Base-by-base conservation (phyloP, 2,888 invertebrate species). In the Tetranychus piercei region DNA sequence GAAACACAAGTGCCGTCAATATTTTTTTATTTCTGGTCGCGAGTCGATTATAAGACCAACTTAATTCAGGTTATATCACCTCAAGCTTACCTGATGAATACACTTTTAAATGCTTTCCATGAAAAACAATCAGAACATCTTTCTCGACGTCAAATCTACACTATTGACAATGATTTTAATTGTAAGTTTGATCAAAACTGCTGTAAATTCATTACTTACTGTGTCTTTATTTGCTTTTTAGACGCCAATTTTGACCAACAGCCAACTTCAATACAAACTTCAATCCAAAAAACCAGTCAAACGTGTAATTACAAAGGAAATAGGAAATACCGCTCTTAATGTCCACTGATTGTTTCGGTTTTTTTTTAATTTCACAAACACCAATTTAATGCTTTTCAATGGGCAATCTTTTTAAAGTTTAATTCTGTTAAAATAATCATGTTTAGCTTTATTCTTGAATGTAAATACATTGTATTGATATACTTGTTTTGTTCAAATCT, bases 21-120 rank as follows among this genome's bases (percentile, higher is more conserved):
- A 23, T 69, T 69, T 20, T 23, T 69, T 23, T 69, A 69, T 11
- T 69, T 69, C 34, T 69, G 69, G 69, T 69, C 69, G 5, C 9
- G 22, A 18, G 11, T 20, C 20, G 22, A 69, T 23, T 23, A 23
- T 22, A 69, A 69, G 69, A 69, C n/a, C 4, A 69, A 69, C 22
- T 20, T 69, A 11, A 69, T 69, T 22, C n/a, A 69, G 20, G 69
- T 69, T 20, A 69, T 23, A 23, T 69, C 69, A 69, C 69, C 69
- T 20, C 69, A 69, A 22, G 20, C 69, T 1, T 23, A 23, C 11
- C 20, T 69, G 22, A 69, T 69, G 20, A 69, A 23, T 11, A 69
- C 69, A 69, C 69, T 69, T 69, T 22, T 69, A 23, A 23, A 69
- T 4, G 34, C 69, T 23, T 69, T 69, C 15, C 9, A 55, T 55